These are phyloP conservation scores for Cardiocondyla obscurior DNA, from an alignment of 1,140 invertebrate genomes.

Conservation along the genomic window DNA sequence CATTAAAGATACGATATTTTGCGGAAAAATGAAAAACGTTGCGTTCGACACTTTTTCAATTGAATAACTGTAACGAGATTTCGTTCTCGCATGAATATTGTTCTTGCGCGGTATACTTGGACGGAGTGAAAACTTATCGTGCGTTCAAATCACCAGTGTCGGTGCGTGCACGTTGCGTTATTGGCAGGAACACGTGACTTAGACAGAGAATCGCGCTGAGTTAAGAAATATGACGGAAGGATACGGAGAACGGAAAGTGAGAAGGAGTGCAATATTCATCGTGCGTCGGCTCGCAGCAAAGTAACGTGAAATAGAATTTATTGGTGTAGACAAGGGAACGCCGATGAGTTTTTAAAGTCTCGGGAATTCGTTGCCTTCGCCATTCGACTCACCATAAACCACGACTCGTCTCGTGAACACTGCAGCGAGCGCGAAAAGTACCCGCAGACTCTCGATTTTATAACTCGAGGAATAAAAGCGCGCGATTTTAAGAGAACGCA, in stretches of 20 bases:
- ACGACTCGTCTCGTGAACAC: slow-evolving; percentile 67
- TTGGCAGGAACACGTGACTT: background rate
- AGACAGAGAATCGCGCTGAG: background rate
- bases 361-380: slow-evolving; percentile 68
- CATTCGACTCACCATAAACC: slow-evolving; percentile 79
- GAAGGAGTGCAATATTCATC: slow-evolving; percentile 33
- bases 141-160: slow-evolving; percentile 30
- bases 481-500: background rate
- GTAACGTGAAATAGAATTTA: slow-evolving; percentile 66
- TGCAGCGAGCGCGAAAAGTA: background rate
- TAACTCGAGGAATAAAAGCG: background rate
- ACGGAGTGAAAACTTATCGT: background rate
- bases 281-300: slow-evolving; percentile 62
- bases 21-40: too few relatives aligned
- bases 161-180: background rate
- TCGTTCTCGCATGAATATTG: too few relatives aligned
- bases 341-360: slow-evolving; percentile 66
- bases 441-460: slow-evolving; percentile 6
- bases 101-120: background rate
- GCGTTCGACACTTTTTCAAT: too few relatives aligned
- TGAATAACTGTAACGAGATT: too few relatives aligned
- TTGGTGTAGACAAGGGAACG: slow-evolving; percentile 55
- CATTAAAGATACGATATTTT: too few relatives aligned
- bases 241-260: background rate
- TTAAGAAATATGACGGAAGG: slow-evolving; percentile 11